Conservation (phyloP, 2,888 invertebrate genomes). For the Chrysolina americana region DNA sequence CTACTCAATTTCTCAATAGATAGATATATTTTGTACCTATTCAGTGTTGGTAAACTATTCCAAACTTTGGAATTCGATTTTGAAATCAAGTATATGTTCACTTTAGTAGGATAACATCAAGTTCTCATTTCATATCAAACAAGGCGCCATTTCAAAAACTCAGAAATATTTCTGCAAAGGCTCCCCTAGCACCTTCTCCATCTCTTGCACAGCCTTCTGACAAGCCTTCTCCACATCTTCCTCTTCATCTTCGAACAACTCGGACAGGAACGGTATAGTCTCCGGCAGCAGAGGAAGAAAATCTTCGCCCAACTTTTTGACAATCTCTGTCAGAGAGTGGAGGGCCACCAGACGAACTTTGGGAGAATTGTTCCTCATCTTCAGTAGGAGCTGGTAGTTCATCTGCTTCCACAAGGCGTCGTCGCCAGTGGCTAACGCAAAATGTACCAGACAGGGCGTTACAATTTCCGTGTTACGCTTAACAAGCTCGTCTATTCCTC, state of each 20-base stretch:
- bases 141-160: background rate
- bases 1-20: no score
- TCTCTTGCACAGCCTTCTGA: slow-evolving; percentile 84
- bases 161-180: slow-evolving; percentile 91
- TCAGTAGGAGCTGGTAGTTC: slow-evolving; percentile 91
- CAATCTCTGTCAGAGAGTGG: slow-evolving; percentile 83
- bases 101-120: background rate
- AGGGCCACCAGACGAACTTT: slow-evolving; percentile 83
- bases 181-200: slow-evolving; percentile 91
- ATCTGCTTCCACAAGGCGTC: slow-evolving; percentile 92
- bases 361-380: slow-evolving; percentile 84
- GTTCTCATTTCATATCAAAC: background rate
- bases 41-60: no score
- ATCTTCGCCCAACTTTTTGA: slow-evolving; percentile 88
- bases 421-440: slow-evolving; percentile 86
- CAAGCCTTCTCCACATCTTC: slow-evolving; percentile 85
- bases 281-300: slow-evolving; percentile 92
- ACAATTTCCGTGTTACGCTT: slow-evolving; percentile 75
- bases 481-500: slow-evolving; percentile 76
- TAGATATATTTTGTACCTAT: no score
- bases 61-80: no score
- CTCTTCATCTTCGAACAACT: slow-evolving; percentile 92
- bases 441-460: slow-evolving; percentile 85
- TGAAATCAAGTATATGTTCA: no score
- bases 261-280: slow-evolving; percentile 94